Conservation (phyloP, 2,797 vertebrate species). For the Loriculus beryllinus region DNA sequence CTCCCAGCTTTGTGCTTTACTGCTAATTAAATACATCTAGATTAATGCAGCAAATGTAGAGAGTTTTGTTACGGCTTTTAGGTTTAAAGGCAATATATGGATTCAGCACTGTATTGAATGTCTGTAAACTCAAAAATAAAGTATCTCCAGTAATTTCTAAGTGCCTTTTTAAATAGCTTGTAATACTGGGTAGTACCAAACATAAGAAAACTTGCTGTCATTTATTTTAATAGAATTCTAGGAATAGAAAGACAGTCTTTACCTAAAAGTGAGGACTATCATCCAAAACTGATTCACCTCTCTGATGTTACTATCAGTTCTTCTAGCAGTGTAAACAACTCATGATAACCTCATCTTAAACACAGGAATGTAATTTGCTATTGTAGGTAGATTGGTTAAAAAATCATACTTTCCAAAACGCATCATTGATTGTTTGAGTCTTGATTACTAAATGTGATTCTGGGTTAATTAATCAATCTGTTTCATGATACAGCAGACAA, state of each 20-base stretch:
- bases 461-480: neutral
- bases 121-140: conserved; percentile 50
- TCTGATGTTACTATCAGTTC: neutral
- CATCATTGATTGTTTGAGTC: neutral
- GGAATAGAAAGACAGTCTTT: neutral
- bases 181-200: neutral
- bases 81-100: conserved; percentile 43
- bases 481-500: neutral
- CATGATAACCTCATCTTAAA: neutral
- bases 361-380: neutral
- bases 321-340: neutral
- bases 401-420: neutral
- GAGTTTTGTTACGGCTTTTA: conserved; percentile 34
- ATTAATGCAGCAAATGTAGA: conserved; percentile 30
- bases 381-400: neutral
- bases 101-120: conserved; percentile 46
- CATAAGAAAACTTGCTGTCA: neutral
- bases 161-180: neutral
- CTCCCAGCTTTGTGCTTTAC: conserved; percentile 33
- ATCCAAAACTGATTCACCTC: neutral
- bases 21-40: conserved; percentile 51
- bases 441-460: neutral
- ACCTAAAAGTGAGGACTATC: neutral
- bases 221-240: neutral
- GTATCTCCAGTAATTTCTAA: conserved; percentile 31